Evolutionary conservation across 2,797 vertebrate genomes (phyloP), one percentile per base, ranked within the genome.

Genomic region (Scleropages formosus): DNA sequence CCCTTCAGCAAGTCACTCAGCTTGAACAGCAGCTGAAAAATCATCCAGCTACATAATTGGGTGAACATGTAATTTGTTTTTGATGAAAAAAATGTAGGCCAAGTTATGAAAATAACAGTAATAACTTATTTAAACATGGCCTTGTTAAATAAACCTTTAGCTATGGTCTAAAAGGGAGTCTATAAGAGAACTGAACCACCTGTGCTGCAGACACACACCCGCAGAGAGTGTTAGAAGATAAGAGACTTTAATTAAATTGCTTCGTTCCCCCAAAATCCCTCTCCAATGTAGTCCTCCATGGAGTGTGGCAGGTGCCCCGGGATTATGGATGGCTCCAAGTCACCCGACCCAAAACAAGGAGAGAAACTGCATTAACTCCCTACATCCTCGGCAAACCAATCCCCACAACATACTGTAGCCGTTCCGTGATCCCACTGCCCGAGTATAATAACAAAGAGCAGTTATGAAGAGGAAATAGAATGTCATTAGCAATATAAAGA

Each of bases 181-280:
- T 47, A 9, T 27, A 44, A 9, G 7, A 15, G 4, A 20, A 58
- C 10, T 47, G 18, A 62, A 81, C 78, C 77, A 81, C 78, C 79
- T 87, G 83, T 83, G 82, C 70, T n/a, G 77, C 70, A 70, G 78
- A 84, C 79, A 82, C 68, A 79, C 6, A 31, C 78, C 82, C 81
- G 79, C 73, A 71, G 60, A 67, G 49, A 72, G 58, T 82, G 84
- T 81, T 78, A 58, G 72, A 75, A 85, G 82, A 86, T 79, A 83
- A 78, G 71, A 67, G 64, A 62, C 78, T 81, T 84, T 87, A 85
- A 81, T 86, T 84, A 84, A 87, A 88, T 82, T 82, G 80, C 80
- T 75, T 76, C 15, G 78, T 76, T 83, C 78, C 78, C 31, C 82
- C 75, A 72, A 75, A 80, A 84, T 79, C 74, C 66, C 75, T 82